Conservation (phyloP, 2,888 invertebrate species). For the Parnassius orleans region DNA sequence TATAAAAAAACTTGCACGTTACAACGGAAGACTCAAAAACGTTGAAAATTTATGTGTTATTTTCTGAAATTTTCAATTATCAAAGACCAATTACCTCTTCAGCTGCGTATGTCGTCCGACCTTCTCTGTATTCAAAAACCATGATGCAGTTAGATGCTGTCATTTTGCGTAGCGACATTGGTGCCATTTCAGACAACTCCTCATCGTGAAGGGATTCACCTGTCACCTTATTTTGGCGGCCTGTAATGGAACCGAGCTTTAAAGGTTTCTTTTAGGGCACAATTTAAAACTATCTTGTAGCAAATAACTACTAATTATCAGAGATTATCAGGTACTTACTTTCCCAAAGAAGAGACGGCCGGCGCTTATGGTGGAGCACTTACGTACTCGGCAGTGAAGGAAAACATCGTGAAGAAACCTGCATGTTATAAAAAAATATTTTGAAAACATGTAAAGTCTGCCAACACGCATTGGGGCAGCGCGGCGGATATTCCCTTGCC, state of each 20-base stretch:
- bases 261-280: not conserved
- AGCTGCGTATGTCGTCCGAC: not conserved
- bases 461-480: too few relatives aligned
- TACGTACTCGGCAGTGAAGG: too few relatives aligned
- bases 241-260: not conserved
- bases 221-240: not conserved
- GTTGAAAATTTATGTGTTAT: not conserved
- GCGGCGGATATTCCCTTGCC: too few relatives aligned
- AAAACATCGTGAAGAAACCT: too few relatives aligned
- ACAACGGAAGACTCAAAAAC: not conserved
- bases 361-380: too few relatives aligned
- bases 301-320: too few relatives aligned
- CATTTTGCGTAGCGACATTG: not conserved
- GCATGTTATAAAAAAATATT: too few relatives aligned
- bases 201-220: not conserved
- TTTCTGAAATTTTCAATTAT: not conserved
- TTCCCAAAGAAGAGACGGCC: too few relatives aligned
- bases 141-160: not conserved
- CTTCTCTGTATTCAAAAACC: not conserved
- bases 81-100: not conserved
- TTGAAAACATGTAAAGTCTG: too few relatives aligned
- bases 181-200: not conserved
- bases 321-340: too few relatives aligned
- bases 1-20: too few relatives aligned
- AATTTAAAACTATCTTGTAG: not conserved